Percentiles rank a stretch among this genome's conserved stretches.
These are phyloP conservation scores for Diachasma alloeum DNA, from an alignment of 1,140 invertebrate genomes.

Conservation along the genomic window DNA sequence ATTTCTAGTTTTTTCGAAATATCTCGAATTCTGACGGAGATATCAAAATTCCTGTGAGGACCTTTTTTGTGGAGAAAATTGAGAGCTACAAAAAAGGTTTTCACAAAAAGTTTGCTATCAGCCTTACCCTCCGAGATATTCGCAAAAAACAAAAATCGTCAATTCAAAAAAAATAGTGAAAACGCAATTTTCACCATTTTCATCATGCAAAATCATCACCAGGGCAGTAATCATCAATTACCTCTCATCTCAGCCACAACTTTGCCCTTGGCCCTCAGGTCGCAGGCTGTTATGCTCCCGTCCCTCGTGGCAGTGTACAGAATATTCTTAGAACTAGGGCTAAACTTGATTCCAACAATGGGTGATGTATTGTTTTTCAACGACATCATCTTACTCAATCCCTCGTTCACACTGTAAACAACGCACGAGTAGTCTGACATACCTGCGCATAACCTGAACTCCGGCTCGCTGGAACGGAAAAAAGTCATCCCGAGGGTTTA, in stretches of 20 bases:
- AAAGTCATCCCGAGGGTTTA: background rate
- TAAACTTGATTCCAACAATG: constrained; percentile 71
- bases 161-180: too few relatives aligned
- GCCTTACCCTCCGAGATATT: too few relatives aligned
- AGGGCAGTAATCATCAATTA: constrained; percentile 39
- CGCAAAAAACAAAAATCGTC: too few relatives aligned
- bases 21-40: too few relatives aligned
- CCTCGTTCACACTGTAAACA: constrained; percentile 59
- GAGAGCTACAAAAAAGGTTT: too few relatives aligned
- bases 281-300: constrained; percentile 72
- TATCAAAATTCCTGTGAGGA: too few relatives aligned
- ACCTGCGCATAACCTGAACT: constrained; percentile 54
- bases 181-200: too few relatives aligned
- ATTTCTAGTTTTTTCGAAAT: too few relatives aligned
- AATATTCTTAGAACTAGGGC: constrained; percentile 68
- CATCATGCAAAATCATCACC: too few relatives aligned
- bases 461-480: constrained; percentile 46
- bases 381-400: constrained; percentile 49
- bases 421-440: constrained; percentile 53
- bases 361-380: constrained; percentile 60
- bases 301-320: constrained; percentile 70
- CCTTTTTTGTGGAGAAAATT: too few relatives aligned
- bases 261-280: constrained; percentile 69
- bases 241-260: constrained; percentile 69
- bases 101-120: too few relatives aligned